phyloP scores from a whole-genome alignment of 2,113 vertebrate genomes.

The Dermatemys mawii region DNA sequence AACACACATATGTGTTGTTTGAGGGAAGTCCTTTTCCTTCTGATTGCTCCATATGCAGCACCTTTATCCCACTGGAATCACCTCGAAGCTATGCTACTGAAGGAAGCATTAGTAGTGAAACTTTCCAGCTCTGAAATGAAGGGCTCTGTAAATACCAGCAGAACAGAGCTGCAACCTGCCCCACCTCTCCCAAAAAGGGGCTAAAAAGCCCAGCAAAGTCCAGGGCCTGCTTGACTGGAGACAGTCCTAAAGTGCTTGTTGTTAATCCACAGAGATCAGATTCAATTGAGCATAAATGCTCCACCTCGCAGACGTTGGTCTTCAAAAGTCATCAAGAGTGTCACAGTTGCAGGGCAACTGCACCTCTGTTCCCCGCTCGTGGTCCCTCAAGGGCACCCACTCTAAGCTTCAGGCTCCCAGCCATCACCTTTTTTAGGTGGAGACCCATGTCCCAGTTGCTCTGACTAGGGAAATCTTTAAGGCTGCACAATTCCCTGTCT shows the following conservation, averaged over 20 bases:
- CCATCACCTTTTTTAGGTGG: too few relatives aligned
- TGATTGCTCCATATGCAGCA: slow-evolving; percentile 10
- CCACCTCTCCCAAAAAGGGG: not conserved
- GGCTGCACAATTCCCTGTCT: too few relatives aligned
- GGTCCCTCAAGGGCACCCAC: too few relatives aligned
- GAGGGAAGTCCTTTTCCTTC: not conserved
- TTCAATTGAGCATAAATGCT: not conserved
- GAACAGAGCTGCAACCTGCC: not conserved
- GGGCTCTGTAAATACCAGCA: not conserved
- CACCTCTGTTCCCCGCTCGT: too few relatives aligned
- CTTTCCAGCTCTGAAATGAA: not conserved
- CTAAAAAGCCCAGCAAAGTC: not conserved
- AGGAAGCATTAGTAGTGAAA: not conserved
- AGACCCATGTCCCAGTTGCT: too few relatives aligned
- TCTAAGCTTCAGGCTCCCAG: too few relatives aligned
- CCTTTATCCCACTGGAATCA: not conserved
- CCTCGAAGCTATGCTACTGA: too few relatives aligned
- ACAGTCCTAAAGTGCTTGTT: not conserved
- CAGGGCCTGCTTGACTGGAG: not conserved
- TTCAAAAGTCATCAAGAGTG: not conserved
- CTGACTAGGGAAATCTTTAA: too few relatives aligned
- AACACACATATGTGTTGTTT: not conserved
- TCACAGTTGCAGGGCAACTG: too few relatives aligned
- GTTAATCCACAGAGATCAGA: not conserved
- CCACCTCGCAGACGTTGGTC: fast-evolving